Conservation (phyloP, 2,113 vertebrate species). For the Sylvietta virens region DNA sequence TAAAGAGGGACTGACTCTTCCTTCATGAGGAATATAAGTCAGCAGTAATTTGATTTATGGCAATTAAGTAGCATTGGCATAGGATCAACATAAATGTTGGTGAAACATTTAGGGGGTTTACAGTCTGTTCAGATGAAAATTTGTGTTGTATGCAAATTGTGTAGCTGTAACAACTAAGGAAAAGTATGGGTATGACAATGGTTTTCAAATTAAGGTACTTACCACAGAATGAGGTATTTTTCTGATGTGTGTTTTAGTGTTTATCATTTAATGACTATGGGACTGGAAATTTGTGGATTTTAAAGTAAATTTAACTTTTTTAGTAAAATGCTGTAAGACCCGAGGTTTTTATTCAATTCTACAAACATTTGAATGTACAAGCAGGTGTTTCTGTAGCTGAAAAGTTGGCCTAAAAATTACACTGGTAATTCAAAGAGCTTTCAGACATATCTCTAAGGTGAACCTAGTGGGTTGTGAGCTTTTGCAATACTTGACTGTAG, state of each 20-base stretch:
- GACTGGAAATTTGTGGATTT: not conserved
- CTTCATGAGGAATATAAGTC: not conserved
- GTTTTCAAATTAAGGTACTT: not conserved
- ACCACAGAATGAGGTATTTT: not conserved
- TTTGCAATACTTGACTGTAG: not conserved
- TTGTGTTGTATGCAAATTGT: not conserved
- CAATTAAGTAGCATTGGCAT: not conserved
- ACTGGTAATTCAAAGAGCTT: not conserved
- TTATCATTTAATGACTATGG: not conserved
- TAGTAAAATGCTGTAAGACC: not conserved
- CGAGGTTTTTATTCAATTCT: not conserved
- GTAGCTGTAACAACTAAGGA: not conserved
- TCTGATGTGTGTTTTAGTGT: not conserved
- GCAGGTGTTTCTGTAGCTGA: not conserved
- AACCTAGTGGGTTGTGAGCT: not conserved
- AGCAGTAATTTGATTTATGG: slow-evolving; percentile 32
- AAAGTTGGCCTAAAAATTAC: not conserved
- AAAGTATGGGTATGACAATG: not conserved
- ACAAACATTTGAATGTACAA: not conserved
- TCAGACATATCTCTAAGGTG: not conserved
- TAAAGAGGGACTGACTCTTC: not conserved
- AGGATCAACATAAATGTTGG: not conserved
- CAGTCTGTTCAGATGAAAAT: slow-evolving; percentile 14
- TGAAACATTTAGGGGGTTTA: not conserved
- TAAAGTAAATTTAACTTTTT: not conserved